Base-by-base conservation (phyloP, 2,888 invertebrate species). In the Chrysotoxum bicinctum region DNA sequence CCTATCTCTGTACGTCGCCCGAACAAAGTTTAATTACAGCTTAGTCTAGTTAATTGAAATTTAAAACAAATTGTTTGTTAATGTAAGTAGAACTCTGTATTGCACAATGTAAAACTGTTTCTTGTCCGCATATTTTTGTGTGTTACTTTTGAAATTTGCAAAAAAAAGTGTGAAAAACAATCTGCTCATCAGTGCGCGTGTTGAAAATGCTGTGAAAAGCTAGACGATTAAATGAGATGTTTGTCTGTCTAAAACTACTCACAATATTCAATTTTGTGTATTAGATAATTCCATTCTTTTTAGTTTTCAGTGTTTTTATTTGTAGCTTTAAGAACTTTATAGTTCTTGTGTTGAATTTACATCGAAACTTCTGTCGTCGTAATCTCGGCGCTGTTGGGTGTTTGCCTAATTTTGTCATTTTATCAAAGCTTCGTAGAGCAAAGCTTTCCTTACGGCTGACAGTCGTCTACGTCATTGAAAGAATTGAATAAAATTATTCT, bases 11-110 rank as follows among this genome's bases (percentile, higher is more conserved):
- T 37, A 74, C 66, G 64, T 79, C 79, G 52, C 73, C 68, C 40
- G 79, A 23, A n/a, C 62, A 62, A 64, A 74, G 69, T 79, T 64
- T 64, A 82, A 73, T 68, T 37, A 48, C 72, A 68, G 45, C 68
- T 21, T 37, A 37, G 45, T 30, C 70, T 70, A 21, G 19, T 72
- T 40, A 21, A 45, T 54, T 35, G 21, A 37, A 35, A 32, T 66
- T 56, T 30, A 21, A 45, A 45, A 35, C 16, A 21, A 73, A 52
- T 73, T 68, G 52, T 50, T 30, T 37, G 35, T 43, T 48, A 72
- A 56, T 45, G 78, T 78, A 78, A 78, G 78, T 78, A 79, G 70
- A 72, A 35, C 50, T 19, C 3, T 6, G 32, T 12, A 37, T n/a
- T 26, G 56, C 62, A 30, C 21, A 64, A 30, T 30, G 21, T 2